These are phyloP conservation scores for Crocuta crocuta DNA, from an alignment of 2,113 vertebrate genomes.

Conservation along the genomic window DNA sequence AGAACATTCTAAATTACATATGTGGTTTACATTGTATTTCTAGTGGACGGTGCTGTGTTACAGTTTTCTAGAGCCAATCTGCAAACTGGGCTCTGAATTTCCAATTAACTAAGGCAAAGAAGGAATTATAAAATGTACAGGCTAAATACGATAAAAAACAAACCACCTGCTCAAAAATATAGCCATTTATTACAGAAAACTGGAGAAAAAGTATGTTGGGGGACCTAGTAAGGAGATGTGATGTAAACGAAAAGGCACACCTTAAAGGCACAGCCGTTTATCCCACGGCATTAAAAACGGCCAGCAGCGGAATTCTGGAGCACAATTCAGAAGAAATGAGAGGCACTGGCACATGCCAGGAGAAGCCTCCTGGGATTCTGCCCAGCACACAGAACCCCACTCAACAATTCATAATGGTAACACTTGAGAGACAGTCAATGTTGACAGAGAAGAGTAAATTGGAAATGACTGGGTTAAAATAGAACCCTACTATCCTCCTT, in stretches of 20 bases:
- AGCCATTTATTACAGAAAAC: background rate
- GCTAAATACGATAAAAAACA: background rate
- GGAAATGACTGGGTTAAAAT: background rate
- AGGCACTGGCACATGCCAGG: background rate
- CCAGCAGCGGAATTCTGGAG: background rate
- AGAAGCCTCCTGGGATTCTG: background rate
- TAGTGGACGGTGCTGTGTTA: background rate
- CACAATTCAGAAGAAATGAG: background rate
- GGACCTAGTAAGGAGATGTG: background rate
- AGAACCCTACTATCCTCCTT: background rate
- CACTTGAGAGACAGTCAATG: background rate
- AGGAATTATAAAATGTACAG: background rate
- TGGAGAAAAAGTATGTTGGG: background rate
- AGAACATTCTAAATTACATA: background rate
- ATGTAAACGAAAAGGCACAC: background rate
- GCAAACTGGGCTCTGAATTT: background rate
- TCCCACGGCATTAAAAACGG: accelerated
- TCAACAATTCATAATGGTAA: too few species aligned
- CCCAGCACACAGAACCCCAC: background rate
- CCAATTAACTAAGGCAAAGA: background rate
- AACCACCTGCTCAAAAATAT: background rate
- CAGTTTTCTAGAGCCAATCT: background rate
- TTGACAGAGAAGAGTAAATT: background rate
- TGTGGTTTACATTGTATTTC: background rate
- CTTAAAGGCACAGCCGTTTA: background rate